Evolutionary conservation across 2,113 vertebrate genomes (phyloP).

Genomic region (Microcebus tavaratra): DNA sequence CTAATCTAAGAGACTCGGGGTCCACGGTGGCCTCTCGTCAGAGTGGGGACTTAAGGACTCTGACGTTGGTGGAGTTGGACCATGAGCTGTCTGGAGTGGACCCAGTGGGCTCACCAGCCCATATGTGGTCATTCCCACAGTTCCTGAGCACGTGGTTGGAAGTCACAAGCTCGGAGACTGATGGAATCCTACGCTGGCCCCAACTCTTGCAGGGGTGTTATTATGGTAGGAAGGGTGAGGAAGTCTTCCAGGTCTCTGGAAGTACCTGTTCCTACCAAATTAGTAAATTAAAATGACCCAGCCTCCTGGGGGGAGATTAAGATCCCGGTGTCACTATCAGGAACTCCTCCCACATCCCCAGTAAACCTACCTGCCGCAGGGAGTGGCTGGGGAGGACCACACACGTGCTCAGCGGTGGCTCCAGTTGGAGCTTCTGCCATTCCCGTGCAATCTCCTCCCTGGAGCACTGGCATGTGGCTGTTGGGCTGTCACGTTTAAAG

Average conservation of each 20-base stretch:
- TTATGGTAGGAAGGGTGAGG: not conserved
- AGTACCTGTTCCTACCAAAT: not conserved
- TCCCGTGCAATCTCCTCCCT: accelerated
- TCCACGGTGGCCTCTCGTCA: not conserved
- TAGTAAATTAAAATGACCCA: not conserved
- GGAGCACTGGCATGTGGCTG: not conserved
- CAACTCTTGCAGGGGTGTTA: too few relatives aligned
- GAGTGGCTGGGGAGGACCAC: not conserved
- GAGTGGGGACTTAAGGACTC: accelerated
- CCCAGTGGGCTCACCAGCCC: not conserved
- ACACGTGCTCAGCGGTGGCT: not conserved
- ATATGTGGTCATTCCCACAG: too few relatives aligned
- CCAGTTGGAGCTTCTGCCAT: accelerated
- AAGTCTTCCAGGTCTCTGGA: too few relatives aligned
- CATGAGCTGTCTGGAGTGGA: not conserved
- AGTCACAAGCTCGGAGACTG: not conserved
- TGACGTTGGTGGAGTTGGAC: not conserved
- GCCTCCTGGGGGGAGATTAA: too few relatives aligned
- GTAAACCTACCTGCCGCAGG: too few relatives aligned
- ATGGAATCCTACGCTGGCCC: not conserved
- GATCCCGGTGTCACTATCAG: not conserved
- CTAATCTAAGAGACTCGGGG: not conserved
- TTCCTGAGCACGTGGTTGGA: too few relatives aligned
- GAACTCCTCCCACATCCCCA: not conserved
- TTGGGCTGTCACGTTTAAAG: not conserved